These are phyloP conservation scores for Operophtera brumata DNA, from an alignment of 2,888 invertebrate genomes.

Conservation along the genomic window DNA sequence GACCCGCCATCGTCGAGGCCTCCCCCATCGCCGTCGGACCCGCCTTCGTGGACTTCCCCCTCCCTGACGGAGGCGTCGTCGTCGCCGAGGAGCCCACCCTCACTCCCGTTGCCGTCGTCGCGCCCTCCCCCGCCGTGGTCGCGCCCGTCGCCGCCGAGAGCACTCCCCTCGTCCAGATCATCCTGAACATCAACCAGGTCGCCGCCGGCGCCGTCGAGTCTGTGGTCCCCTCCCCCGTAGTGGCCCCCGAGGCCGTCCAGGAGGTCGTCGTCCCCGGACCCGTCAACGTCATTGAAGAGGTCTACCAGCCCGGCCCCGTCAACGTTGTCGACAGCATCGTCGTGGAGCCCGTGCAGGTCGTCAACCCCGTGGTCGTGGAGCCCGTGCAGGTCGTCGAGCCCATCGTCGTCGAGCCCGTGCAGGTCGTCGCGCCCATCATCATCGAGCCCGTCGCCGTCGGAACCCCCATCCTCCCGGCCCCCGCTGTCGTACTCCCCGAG, in stretches of 20 bases:
- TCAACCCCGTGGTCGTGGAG: constrained; percentile 16
- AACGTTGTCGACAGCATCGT: constrained; percentile 12
- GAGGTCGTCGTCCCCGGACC: constrained; percentile 13
- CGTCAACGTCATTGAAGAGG: constrained; percentile 24
- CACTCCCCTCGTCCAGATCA: constrained; percentile 42
- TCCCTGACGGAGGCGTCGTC: constrained; percentile 32
- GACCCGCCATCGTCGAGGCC: constrained; percentile 9
- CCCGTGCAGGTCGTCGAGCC: constrained; percentile 20
- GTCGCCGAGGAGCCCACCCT: constrained; percentile 30
- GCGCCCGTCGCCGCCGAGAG: constrained; percentile 15
- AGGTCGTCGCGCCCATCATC: constrained; percentile 32
- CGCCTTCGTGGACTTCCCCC: constrained; percentile 31
- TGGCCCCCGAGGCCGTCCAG: constrained; percentile 4
- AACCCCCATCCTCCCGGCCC: constrained; percentile 23
- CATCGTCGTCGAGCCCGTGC: constrained; percentile 21
- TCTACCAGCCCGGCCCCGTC: constrained; percentile 30
- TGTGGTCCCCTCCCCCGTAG: constrained; percentile 26
- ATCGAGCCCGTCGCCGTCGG: constrained; percentile 17
- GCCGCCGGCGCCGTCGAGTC: constrained; percentile 24
- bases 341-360: constrained; percentile 14
- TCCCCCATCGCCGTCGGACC: constrained; percentile 34
- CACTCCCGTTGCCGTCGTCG: constrained; percentile 28
- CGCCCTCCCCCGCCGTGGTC: constrained; percentile 7
- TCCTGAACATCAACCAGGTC: constrained; percentile 38
- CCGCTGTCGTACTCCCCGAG: constrained; percentile 24